A percentile compares a stretch with the other conserved stretches of the same genome.
phyloP scores from a whole-genome alignment of 2,113 vertebrate species.

The Archilochus colubris region DNA sequence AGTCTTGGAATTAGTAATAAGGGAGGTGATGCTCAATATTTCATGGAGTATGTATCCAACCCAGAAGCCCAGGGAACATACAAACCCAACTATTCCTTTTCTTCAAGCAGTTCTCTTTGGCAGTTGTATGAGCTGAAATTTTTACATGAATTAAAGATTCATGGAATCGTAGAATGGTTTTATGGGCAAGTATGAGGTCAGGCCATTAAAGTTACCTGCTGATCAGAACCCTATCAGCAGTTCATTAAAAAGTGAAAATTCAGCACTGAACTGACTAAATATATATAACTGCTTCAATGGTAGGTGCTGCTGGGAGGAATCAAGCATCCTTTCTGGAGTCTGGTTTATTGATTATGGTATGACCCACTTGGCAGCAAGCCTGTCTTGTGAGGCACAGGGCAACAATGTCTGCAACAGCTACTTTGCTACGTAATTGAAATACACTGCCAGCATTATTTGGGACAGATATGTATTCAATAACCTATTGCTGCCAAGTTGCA shows the following conservation, averaged over 20 bases:
- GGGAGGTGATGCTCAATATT: not conserved
- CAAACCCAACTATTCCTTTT: not conserved
- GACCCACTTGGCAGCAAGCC: conserved; percentile 34
- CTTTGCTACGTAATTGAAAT: conserved; percentile 19
- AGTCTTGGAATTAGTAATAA: not conserved
- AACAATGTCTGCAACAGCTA: not conserved
- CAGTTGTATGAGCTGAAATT: not conserved
- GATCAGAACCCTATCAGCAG: not conserved
- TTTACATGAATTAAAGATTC: not conserved
- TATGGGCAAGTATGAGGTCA: not conserved
- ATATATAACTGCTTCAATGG: not conserved
- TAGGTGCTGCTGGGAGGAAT: not conserved
- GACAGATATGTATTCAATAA: not conserved
- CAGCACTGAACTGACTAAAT: not conserved
- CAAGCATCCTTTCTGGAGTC: not conserved
- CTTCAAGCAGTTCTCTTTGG: not conserved
- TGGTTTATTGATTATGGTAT: not conserved
- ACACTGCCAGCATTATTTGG: not conserved
- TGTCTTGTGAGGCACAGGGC: not conserved
- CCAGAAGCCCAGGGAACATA: not conserved
- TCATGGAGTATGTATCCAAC: not conserved
- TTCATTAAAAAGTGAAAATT: not conserved
- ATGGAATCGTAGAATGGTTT: too few species aligned
- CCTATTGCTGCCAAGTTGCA: not conserved
- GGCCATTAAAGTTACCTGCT: not conserved